phyloP scores from a whole-genome alignment of 2,113 vertebrate genomes.

The Nyctibius bracteatus region DNA sequence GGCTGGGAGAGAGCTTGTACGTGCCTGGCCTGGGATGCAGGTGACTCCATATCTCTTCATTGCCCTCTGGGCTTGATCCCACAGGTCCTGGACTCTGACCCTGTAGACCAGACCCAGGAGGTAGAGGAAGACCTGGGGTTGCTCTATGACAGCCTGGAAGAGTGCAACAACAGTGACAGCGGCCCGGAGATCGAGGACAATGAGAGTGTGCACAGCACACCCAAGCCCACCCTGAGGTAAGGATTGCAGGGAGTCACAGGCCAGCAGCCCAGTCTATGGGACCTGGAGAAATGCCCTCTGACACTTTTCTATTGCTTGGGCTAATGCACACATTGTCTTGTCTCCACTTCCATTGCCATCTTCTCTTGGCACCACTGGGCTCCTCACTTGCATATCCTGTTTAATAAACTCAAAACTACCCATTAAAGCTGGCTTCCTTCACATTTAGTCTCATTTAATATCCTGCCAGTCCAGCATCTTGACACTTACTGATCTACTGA shows the following conservation, averaged over 20 bases:
- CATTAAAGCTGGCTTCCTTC: not conserved
- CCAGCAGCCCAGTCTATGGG: not conserved
- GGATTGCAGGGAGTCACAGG: not conserved
- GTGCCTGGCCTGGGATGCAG: not conserved
- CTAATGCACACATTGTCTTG: not conserved
- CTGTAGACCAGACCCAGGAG: conserved; percentile 87
- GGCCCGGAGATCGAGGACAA: conserved; percentile 95
- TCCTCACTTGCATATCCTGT: not conserved
- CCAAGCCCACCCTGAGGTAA: conserved; percentile 95
- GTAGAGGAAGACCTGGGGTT: conserved; percentile 90
- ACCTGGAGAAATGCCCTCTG: not conserved
- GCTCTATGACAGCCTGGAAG: conserved; percentile 91
- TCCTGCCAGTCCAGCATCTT: not conserved
- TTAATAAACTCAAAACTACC: not conserved
- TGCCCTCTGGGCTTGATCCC: not conserved
- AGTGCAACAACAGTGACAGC: conserved; percentile 96
- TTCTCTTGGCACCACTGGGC: not conserved
- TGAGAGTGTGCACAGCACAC: conserved; percentile 95
- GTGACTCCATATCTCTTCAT: not conserved
- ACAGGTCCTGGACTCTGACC: conserved; percentile 94
- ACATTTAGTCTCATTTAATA: not conserved
- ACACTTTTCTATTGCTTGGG: not conserved
- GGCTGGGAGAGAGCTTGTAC: not conserved
- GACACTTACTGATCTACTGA: not conserved
- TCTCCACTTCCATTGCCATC: not conserved